Conservation (phyloP, 37 sponge, comb jelly and placozoan species). For the Chondrosia reniformis region DNA sequence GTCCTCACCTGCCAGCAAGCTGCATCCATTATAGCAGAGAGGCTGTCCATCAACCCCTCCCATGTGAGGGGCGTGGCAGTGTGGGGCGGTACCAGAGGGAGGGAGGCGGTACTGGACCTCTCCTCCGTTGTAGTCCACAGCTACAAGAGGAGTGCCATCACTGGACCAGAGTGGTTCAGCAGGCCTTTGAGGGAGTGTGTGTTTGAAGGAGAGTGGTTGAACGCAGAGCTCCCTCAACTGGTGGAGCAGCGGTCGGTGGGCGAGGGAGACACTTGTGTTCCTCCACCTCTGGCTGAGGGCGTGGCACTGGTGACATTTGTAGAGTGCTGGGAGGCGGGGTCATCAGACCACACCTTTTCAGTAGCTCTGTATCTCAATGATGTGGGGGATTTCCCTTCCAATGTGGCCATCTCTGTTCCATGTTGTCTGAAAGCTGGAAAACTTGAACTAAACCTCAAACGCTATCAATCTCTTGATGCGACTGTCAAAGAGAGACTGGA, state of each 20-base stretch:
- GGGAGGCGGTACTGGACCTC: not conserved
- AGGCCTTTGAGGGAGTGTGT: conserved; percentile 44
- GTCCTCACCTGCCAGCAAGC: conserved; percentile 41
- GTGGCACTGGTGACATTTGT: conserved; percentile 20
- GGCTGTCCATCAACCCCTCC: conserved; percentile 31
- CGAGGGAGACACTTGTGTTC: not conserved
- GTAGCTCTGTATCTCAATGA: conserved; percentile 36
- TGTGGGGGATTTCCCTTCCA: no score
- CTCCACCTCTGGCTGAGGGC: conserved; percentile 28
- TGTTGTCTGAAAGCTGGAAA: conserved; percentile 19
- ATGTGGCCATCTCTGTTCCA: conserved; percentile 29
- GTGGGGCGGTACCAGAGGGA: conserved; percentile 19
- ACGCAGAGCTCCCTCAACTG: not conserved
- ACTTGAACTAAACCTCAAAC: no score
- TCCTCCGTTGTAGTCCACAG: conserved; percentile 10
- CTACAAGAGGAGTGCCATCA: conserved; percentile 45
- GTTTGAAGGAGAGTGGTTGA: conserved; percentile 56
- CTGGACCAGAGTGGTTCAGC: conserved; percentile 53
- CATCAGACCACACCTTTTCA: conserved; percentile 3
- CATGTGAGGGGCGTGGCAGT: conserved; percentile 35
- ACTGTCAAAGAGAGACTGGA: no score
- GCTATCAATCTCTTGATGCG: no score
- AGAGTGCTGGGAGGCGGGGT: conserved; percentile 21
- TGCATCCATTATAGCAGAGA: conserved; percentile 42
- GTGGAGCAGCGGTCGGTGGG: not conserved